phyloP scores from a whole-genome alignment of 2,888 invertebrate genomes.

The Pristionchus fissidentatus region DNA sequence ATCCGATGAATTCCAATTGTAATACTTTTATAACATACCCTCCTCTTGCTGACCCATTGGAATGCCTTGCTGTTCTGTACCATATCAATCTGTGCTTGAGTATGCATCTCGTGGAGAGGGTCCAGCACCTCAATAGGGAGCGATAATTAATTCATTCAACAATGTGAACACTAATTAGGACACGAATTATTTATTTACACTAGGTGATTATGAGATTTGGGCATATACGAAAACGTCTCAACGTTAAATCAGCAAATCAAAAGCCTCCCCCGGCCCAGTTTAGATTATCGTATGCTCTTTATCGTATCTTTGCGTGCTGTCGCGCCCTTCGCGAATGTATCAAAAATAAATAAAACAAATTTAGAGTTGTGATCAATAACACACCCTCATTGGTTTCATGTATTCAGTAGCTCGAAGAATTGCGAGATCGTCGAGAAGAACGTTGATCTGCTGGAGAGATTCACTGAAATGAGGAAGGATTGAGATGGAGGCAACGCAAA shows the following conservation, averaged over 20 bases:
- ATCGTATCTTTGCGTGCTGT: no score
- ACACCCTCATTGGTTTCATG: conserved; percentile 54
- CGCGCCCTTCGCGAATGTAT: no score
- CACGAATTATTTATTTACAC: not conserved
- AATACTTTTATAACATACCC: conserved; percentile 46
- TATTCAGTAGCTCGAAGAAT: conserved; percentile 64
- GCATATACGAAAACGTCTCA: not conserved
- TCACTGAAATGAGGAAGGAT: conserved; percentile 58
- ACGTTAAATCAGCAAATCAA: not conserved
- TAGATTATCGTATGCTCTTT: no score
- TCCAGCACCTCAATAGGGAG: not conserved
- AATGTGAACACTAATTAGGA: not conserved
- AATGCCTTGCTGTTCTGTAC: conserved; percentile 57
- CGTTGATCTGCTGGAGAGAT: conserved; percentile 69
- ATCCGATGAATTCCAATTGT: not conserved
- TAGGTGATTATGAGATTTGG: not conserved
- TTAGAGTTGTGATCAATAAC: not conserved
- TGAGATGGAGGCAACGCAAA: not conserved
- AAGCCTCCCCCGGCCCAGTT: not conserved
- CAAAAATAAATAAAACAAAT: no score
- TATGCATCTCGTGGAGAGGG: conserved; percentile 48
- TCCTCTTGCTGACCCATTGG: conserved; percentile 67
- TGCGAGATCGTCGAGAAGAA: conserved; percentile 67
- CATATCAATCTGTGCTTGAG: conserved; percentile 40
- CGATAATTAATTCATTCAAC: not conserved